Evolutionary conservation across 2,797 vertebrate genomes (phyloP).

Genomic region (Dendrocincla tyrannina): DNA sequence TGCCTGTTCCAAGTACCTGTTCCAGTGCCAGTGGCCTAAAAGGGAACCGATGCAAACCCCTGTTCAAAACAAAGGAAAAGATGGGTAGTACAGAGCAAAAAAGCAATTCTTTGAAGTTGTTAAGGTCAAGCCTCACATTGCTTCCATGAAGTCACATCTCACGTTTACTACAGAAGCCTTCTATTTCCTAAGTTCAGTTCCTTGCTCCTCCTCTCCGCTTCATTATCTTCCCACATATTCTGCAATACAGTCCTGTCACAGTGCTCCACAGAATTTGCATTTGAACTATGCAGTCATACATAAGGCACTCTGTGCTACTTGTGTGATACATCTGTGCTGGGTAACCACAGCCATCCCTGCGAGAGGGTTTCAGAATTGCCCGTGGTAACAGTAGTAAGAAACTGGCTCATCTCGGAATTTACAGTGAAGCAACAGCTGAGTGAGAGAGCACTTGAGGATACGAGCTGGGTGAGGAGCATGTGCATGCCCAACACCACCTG

Average conservation of each 20-base stretch:
- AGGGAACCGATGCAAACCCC: background rate
- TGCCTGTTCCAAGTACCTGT: background rate
- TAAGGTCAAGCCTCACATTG: background rate
- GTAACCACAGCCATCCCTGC: background rate
- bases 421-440: background rate
- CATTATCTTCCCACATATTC: background rate
- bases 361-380: background rate
- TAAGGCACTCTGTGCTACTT: background rate
- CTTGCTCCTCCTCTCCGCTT: background rate
- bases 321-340: background rate
- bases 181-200: background rate
- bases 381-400: accelerated
- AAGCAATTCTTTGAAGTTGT: background rate
- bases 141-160: background rate
- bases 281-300: background rate
- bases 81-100: background rate
- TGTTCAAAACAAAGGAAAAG: background rate
- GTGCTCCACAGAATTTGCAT: background rate
- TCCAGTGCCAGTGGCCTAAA: background rate
- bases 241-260: background rate
- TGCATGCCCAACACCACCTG: background rate
- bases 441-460: background rate
- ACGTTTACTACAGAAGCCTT: background rate
- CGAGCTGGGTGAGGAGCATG: background rate
- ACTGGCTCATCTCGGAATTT: background rate